Percentiles rank a stretch among this genome's conserved stretches.
Evolutionary conservation across 2,113 vertebrate species (phyloP).

Genomic region (Hiodon tergisus): DNA sequence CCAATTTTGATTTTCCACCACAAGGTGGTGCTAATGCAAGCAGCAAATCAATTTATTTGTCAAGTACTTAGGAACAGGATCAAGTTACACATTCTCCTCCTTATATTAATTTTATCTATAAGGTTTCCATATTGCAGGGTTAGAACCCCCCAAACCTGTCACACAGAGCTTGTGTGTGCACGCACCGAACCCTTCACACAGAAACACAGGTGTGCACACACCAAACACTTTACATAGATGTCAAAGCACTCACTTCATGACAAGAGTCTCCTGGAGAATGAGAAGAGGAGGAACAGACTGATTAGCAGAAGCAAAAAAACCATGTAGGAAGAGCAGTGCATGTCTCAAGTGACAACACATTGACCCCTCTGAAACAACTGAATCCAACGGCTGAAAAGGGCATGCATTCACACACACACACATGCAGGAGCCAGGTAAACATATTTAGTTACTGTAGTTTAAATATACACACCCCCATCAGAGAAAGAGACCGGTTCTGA

Average conservation of each 20-base stretch:
- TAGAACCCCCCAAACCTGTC: too few relatives aligned
- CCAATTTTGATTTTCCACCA: slow-evolving; percentile 26
- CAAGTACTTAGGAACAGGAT: too few relatives aligned
- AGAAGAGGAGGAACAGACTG: not conserved
- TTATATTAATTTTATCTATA: too few relatives aligned
- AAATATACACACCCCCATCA: too few relatives aligned
- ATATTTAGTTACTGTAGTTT: too few relatives aligned
- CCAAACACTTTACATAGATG: not conserved
- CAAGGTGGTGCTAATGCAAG: slow-evolving; percentile 36
- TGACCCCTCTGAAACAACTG: not conserved
- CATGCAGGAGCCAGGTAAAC: not conserved
- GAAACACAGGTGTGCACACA: too few relatives aligned
- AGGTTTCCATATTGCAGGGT: too few relatives aligned
- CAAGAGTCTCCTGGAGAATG: not conserved
- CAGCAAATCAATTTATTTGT: not conserved
- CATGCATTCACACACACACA: not conserved
- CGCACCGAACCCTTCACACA: too few relatives aligned
- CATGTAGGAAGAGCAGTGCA: not conserved
- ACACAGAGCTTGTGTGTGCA: too few relatives aligned
- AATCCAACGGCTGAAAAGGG: not conserved
- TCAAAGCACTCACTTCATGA: slow-evolving; percentile 5
- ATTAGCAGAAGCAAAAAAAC: not conserved
- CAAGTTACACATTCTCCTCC: too few relatives aligned
- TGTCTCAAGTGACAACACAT: not conserved
- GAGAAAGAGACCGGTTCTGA: too few relatives aligned